Evolutionary conservation across 1,140 invertebrate genomes (phyloP).

Genomic region (Octopus sinensis): DNA sequence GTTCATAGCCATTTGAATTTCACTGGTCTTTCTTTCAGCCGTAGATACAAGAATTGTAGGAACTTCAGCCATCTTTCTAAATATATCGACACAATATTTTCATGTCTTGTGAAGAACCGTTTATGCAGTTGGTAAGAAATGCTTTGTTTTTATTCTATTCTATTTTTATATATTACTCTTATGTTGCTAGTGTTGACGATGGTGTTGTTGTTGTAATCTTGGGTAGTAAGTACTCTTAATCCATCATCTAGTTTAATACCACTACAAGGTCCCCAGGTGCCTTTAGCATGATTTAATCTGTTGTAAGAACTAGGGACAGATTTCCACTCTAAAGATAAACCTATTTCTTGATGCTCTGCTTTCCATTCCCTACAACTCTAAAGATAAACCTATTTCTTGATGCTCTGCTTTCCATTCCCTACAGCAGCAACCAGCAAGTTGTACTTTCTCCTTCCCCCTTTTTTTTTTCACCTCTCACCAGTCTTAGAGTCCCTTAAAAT

Average conservation of each 20-base stretch:
- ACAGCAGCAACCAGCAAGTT: no score
- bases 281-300: background rate
- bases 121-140: constrained; percentile 47
- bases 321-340: no score
- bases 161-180: constrained; percentile 1
- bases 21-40: constrained; percentile 34
- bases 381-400: no score
- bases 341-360: no score
- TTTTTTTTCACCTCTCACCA: no score
- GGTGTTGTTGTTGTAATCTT: background rate
- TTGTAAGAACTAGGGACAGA: background rate
- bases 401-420: no score
- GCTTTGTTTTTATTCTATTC: background rate
- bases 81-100: constrained; percentile 46
- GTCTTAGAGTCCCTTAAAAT: no score
- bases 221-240: background rate
- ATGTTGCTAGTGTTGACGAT: background rate
- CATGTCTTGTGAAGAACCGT: constrained; percentile 45
- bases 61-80: constrained; percentile 39
- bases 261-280: no score
- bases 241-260: background rate
- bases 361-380: no score
- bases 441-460: no score
- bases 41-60: constrained; percentile 47
- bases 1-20: no score